phyloP scores from a whole-genome alignment of 2,888 invertebrate species.

The Drosophila formosana region DNA sequence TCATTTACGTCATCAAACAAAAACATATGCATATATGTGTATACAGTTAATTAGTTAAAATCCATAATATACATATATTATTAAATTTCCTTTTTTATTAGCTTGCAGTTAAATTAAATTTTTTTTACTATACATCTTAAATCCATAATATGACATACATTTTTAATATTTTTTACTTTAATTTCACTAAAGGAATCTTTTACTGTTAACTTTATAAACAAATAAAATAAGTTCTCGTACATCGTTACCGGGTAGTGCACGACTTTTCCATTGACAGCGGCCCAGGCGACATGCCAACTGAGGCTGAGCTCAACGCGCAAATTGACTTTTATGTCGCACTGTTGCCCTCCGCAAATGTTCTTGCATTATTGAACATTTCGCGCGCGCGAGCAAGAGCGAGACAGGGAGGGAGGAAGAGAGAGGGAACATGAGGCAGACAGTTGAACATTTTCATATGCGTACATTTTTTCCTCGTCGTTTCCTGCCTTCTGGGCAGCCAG shows the following conservation, averaged over 20 bases:
- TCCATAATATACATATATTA: too few relatives aligned
- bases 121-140: too few relatives aligned
- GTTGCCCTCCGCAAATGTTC: conserved; percentile 42
- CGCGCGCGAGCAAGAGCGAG: conserved; percentile 13
- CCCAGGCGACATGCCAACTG: conserved; percentile 10
- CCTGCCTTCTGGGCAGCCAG: not conserved
- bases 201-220: too few relatives aligned
- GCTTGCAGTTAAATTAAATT: too few relatives aligned
- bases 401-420: not conserved
- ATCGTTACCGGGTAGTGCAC: not conserved
- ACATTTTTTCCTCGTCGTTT: conserved; percentile 20
- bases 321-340: conserved; percentile 52
- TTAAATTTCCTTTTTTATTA: too few relatives aligned
- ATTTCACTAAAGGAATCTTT: too few relatives aligned
- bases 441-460: conserved; percentile 19
- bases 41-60: not conserved
- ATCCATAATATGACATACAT: too few relatives aligned
- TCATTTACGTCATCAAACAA: too few relatives aligned
- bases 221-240: too few relatives aligned
- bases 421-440: not conserved
- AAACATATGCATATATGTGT: not conserved
- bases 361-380: conserved; percentile 56
- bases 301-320: conserved; percentile 19
- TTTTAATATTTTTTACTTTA: too few relatives aligned
- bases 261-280: conserved; percentile 7